Evolutionary conservation across 2,888 invertebrate species (phyloP).

Genomic region (Fragum fragum): DNA sequence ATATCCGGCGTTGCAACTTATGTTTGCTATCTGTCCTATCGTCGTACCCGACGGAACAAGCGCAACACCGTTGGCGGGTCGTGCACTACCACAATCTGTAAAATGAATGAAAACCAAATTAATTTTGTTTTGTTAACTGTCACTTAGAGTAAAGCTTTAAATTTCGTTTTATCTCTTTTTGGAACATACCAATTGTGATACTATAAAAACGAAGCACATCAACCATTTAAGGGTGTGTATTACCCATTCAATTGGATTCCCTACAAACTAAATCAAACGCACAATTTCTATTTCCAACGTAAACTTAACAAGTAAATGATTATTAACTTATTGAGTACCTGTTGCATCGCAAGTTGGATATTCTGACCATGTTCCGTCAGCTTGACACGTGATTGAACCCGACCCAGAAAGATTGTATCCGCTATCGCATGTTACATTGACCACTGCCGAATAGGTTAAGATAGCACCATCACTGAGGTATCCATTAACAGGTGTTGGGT

Average conservation of each 20-base stretch:
- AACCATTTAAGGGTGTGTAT: too few species aligned
- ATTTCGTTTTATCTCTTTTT: too few species aligned
- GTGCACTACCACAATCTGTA: slow-evolving; percentile 39
- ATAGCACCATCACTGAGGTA: neutral
- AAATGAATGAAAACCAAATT: too few species aligned
- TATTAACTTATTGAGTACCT: too few species aligned
- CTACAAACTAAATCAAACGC: too few species aligned
- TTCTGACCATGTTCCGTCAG: slow-evolving; percentile 42
- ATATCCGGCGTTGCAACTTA: slow-evolving; percentile 39
- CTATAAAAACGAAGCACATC: too few species aligned
- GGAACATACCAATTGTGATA: too few species aligned
- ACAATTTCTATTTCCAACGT: too few species aligned
- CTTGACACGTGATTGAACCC: slow-evolving; percentile 39
- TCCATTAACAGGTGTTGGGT: slow-evolving; percentile 39
- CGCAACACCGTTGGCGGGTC: neutral
- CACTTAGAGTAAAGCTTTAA: too few species aligned
- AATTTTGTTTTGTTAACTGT: too few species aligned
- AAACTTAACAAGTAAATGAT: too few species aligned
- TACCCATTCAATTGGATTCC: too few species aligned
- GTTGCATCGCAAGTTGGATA: slow-evolving; percentile 30
- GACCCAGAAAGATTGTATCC: slow-evolving; percentile 28
- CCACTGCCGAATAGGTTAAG: slow-evolving; percentile 4
- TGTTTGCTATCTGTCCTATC: slow-evolving; percentile 11
- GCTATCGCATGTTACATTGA: slow-evolving; percentile 26
- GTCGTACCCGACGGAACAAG: slow-evolving; percentile 23